Conservation (phyloP, 2,797 vertebrate species). For the Chaetodon trifasciatus region DNA sequence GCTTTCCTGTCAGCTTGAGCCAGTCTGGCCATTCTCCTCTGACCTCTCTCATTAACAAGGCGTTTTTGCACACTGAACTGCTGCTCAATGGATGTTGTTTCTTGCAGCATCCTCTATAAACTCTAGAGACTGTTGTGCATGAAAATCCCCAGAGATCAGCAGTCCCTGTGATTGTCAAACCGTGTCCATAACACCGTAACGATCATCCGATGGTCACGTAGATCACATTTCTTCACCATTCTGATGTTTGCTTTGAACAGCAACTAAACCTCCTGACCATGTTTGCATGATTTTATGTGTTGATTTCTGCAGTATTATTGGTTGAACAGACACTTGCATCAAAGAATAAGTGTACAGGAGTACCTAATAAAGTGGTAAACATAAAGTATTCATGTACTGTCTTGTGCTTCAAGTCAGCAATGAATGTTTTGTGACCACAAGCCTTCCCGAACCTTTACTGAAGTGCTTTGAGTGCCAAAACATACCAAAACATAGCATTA, state of each 20-base stretch:
- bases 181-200: neutral
- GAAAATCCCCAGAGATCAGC: conserved; percentile 8
- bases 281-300: neutral
- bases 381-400: neutral
- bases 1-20: conserved; percentile 10
- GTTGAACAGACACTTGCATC: neutral
- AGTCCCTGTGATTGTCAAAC: neutral
- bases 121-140: conserved; percentile 1
- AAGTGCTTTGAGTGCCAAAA: neutral
- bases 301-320: neutral
- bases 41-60: conserved; percentile 30
- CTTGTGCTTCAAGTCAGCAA: neutral
- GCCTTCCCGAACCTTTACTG: neutral
- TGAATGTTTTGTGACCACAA: neutral
- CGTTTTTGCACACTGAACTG: neutral
- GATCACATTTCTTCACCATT: neutral
- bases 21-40: conserved; percentile 19
- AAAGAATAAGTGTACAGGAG: neutral
- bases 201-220: neutral
- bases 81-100: conserved; percentile 25
- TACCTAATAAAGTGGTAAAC: neutral
- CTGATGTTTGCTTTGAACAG: neutral
- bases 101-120: conserved; percentile 12
- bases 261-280: neutral
- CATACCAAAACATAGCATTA: neutral